Base-by-base conservation (phyloP, 1,140 invertebrate genomes). In the Apis cerana region DNA sequence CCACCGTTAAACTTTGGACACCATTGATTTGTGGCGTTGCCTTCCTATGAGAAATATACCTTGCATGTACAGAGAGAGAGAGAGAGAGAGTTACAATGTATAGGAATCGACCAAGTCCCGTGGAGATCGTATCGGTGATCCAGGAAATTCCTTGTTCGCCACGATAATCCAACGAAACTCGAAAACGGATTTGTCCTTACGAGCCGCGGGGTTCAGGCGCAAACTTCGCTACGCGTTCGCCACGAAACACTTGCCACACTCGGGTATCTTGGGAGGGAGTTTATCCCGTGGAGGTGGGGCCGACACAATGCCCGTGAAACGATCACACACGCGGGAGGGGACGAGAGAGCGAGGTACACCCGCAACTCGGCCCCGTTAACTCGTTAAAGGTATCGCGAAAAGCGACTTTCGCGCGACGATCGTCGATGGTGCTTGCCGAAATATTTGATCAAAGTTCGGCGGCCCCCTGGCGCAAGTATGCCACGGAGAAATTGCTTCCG, bases 1-100 rank as follows among this genome's bases (percentile, higher is more conserved):
- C 85, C 85, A 80, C 84, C 83, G 85, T 91, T 89, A 88, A 92
- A 92, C 91, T 92, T 92, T 91, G 84, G 89, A 90, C 90, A 90
- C 85, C 90, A 91, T 92, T 91, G 91, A 92, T 92, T 92, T 91
- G 90, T 91, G 87, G 87, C 69, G 72, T 86, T 87, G 78, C 71
- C 84, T 78, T 61, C 50, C 61, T 70, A 75, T 83, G 80, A 80
- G 88, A 86, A 88, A 84, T 84, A 84, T 81, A 80, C 33, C 33
- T 43, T 64, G 77, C 21, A 77, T n/a, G 33, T 58, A 78, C 19
- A 7, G 27, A 33, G 10, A 43, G 27, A 5, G 7, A 43, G 19
- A 17, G 13, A 17, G 33, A 5, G 27, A 33, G 10, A 12, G 9
- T n/a, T 11, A n/a, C 7, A 64, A 27, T 33, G 19, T 27, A 23